Conservation (phyloP, 2,888 invertebrate genomes). For the Masnerella sp. region DNA sequence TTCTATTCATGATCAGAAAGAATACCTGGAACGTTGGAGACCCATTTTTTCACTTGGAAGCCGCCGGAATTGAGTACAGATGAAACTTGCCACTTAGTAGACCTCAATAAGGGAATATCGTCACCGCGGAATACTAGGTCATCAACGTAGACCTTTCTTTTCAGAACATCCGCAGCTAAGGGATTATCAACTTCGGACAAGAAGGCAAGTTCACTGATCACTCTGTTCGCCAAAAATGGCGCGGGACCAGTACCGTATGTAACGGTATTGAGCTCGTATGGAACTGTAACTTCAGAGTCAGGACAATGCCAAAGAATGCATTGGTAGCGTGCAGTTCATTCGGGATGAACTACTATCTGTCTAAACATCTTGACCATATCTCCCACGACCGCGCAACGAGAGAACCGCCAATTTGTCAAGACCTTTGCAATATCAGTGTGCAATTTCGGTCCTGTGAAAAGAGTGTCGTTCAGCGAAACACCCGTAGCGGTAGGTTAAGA, state of each 20-base stretch:
- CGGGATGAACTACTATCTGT: not conserved
- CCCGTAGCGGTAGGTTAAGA: too few relatives aligned
- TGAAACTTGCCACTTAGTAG: not conserved
- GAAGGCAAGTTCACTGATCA: not conserved
- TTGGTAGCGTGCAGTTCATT: not conserved
- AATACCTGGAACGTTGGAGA: not conserved
- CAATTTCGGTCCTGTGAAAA: too few relatives aligned
- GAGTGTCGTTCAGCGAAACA: too few relatives aligned
- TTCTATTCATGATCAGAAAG: not conserved
- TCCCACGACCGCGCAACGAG: too few relatives aligned
- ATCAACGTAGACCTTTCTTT: not conserved
- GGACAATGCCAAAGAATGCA: not conserved
- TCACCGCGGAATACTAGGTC: constrained; percentile 1
- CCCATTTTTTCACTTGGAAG: not conserved
- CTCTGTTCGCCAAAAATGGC: not conserved
- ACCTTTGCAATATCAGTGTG: too few relatives aligned
- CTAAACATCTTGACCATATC: too few relatives aligned
- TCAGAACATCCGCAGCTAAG: not conserved
- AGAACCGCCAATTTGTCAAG: too few relatives aligned
- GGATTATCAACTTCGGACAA: not conserved
- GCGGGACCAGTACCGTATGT: not conserved
- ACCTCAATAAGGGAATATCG: not conserved
- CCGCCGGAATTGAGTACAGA: not conserved
- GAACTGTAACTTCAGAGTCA: not conserved
- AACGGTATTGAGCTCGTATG: constrained; percentile 5